Conservation (phyloP, 2,797 vertebrate species). For the Muraenolepis orangiensis region DNA sequence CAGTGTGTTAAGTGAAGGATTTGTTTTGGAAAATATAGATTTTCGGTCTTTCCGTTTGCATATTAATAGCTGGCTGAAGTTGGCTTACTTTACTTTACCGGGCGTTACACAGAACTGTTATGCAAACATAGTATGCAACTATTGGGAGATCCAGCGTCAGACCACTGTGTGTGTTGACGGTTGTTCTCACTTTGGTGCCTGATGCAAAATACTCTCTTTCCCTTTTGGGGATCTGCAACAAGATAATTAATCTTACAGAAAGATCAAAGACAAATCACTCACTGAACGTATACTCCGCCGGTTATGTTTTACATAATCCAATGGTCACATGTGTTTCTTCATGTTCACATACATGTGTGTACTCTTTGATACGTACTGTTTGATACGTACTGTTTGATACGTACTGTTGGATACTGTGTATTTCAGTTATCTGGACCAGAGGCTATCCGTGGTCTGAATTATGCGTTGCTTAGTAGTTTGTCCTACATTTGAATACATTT, state of each 20-base stretch:
- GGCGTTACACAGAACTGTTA: background rate
- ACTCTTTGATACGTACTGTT: background rate
- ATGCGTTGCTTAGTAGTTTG: constrained; percentile 16
- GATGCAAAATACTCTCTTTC: background rate
- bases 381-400: no score
- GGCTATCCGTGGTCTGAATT: background rate
- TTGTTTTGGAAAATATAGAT: background rate
- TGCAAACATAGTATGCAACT: background rate
- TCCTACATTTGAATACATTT: background rate
- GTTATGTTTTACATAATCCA: background rate
- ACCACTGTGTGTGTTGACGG: background rate
- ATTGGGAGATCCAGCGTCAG: background rate
- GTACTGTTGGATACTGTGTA: no score
- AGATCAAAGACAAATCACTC: background rate
- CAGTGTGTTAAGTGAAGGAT: background rate
- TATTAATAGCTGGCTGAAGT: background rate
- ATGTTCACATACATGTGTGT: background rate
- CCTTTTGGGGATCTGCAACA: background rate
- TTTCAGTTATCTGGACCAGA: background rate
- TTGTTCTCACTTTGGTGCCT: background rate
- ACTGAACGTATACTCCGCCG: background rate
- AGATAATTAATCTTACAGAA: background rate
- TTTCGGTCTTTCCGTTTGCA: background rate
- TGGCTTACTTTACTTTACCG: background rate
- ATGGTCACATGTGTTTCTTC: background rate